A percentile compares a stretch with the other conserved stretches of the same genome.
Conservation (phyloP, 1,140 invertebrate genomes). For the Ptiloglossa arizonensis region DNA sequence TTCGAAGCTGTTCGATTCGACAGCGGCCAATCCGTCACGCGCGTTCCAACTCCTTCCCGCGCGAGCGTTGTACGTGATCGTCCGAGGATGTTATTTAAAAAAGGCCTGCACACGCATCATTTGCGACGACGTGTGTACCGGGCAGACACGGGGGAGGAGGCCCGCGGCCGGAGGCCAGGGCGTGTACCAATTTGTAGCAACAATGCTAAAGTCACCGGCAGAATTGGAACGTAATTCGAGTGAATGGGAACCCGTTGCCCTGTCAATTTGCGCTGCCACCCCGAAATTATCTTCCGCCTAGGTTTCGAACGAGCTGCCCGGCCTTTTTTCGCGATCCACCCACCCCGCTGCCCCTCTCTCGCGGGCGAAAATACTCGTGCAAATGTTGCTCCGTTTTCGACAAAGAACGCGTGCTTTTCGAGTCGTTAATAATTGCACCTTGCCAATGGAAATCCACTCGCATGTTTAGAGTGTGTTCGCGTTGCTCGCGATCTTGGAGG, state of each 20-base stretch:
- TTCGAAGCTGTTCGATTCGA: not conserved
- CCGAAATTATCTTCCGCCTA: conserved; percentile 76
- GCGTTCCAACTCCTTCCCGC: not conserved
- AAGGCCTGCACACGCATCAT: conserved; percentile 42
- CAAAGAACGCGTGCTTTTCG: not conserved
- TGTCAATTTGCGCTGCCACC: conserved; percentile 80
- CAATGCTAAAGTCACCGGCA: conserved; percentile 81
- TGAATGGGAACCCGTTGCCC: conserved; percentile 80
- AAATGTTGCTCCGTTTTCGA: not conserved
- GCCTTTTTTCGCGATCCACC: not conserved
- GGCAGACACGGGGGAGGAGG: conserved; percentile 31
- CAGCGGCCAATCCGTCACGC: conserved; percentile 3
- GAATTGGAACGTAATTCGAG: conserved; percentile 81
- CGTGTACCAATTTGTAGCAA: conserved; percentile 81
- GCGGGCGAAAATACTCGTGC: not conserved
- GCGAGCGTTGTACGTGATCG: conserved; percentile 23
- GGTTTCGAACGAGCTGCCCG: conserved; percentile 9
- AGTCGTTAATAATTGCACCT: too few species aligned
- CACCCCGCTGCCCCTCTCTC: not conserved
- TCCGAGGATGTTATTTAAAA: conserved; percentile 56
- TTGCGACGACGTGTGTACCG: conserved; percentile 31
- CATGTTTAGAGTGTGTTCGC: not conserved
- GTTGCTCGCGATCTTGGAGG: too few species aligned
- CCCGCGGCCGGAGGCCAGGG: conserved; percentile 70
- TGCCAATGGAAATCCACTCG: too few species aligned